These are phyloP conservation scores for Mycalesis mineus DNA, from an alignment of 2,888 invertebrate genomes.

Conservation along the genomic window DNA sequence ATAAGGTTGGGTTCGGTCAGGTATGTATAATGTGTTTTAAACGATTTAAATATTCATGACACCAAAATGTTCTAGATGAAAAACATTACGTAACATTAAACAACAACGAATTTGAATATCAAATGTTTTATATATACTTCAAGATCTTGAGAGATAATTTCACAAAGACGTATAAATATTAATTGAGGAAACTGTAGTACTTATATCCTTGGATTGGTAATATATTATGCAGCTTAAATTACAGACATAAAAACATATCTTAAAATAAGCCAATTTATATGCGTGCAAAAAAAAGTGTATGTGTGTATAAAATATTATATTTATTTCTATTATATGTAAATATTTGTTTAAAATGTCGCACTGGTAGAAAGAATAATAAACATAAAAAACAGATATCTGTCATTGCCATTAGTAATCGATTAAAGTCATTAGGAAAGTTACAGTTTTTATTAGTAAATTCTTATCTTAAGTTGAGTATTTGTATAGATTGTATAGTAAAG, in stretches of 20 bases:
- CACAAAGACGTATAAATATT: not conserved
- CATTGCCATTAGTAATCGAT: not conserved
- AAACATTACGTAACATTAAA: not conserved
- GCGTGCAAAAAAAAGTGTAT: not conserved
- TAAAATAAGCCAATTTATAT: not conserved
- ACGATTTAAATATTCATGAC: slow-evolving; percentile 53
- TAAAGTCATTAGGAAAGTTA: not conserved
- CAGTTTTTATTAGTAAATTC: not conserved
- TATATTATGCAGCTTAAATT: not conserved
- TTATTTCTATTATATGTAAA: not conserved
- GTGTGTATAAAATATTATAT: not conserved
- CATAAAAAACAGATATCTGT: not conserved
- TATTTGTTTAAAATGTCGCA: not conserved
- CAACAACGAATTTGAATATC: not conserved
- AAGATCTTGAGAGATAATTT: not conserved
- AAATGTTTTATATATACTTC: not conserved
- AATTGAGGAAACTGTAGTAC: not conserved
- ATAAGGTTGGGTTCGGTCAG: slow-evolving; percentile 42
- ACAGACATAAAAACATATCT: not conserved
- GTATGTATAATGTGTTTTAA: slow-evolving; percentile 52
- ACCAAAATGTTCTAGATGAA: slow-evolving; percentile 37
- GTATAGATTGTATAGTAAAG: not conserved
- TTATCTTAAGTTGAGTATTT: no score
- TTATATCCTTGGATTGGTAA: not conserved
- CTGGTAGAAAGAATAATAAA: not conserved